Evolutionary conservation across 2,113 vertebrate species (phyloP).

Genomic region (Caretta caretta): DNA sequence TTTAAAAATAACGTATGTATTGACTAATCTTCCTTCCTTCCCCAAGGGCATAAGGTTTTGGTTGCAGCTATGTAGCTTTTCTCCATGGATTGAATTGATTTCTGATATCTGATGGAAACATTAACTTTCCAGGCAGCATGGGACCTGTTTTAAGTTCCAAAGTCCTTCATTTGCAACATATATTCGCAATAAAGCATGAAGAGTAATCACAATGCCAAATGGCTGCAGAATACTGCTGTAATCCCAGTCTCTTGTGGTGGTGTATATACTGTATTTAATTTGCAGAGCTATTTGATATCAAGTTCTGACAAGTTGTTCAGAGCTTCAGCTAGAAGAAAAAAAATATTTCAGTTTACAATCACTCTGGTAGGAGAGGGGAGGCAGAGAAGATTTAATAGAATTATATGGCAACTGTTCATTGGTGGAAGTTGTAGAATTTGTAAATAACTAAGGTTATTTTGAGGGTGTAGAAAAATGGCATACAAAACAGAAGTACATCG

Average conservation of each 20-base stretch:
- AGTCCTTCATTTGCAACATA: not conserved
- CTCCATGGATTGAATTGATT: not conserved
- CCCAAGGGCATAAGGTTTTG: not conserved
- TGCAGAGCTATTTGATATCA: not conserved
- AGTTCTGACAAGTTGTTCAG: not conserved
- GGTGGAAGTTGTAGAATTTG: not conserved
- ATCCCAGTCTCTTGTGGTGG: not conserved
- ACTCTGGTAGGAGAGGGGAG: not conserved
- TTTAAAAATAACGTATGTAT: not conserved
- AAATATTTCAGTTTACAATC: not conserved
- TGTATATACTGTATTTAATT: not conserved
- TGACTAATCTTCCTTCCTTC: not conserved
- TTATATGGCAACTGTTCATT: not conserved
- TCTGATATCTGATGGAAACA: not conserved
- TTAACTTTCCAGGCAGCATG: not conserved
- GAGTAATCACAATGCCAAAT: not conserved
- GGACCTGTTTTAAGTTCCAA: not conserved
- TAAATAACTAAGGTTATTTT: not conserved
- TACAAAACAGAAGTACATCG: not conserved
- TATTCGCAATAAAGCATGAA: not conserved
- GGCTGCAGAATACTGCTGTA: not conserved
- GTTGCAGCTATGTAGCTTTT: not conserved
- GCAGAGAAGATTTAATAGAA: not conserved
- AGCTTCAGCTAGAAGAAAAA: not conserved
- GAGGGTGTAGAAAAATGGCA: not conserved